Conservation (phyloP, 2,113 vertebrate species). For the Saccopteryx leptura region DNA sequence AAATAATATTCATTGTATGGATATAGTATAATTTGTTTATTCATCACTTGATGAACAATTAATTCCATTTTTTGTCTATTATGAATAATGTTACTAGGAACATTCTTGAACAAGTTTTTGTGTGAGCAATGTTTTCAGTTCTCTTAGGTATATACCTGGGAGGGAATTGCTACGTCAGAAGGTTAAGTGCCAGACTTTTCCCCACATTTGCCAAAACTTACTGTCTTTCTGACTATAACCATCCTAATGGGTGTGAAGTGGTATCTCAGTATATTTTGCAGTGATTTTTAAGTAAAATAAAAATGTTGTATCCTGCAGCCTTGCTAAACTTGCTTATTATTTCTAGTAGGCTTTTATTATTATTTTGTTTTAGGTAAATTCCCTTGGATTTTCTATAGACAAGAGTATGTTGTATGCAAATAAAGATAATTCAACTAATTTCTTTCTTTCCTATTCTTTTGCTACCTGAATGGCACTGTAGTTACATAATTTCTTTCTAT, state of each 20-base stretch:
- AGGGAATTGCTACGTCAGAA: neutral
- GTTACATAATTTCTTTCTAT: neutral
- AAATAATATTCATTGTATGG: neutral
- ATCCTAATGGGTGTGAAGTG: neutral
- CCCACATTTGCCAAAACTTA: neutral
- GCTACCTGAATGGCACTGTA: neutral
- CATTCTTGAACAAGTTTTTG: neutral
- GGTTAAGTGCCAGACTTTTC: neutral
- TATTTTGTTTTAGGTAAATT: neutral
- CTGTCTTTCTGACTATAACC: neutral
- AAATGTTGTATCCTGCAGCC: neutral
- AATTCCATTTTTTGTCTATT: constrained; percentile 35
- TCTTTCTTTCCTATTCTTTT: constrained; percentile 1
- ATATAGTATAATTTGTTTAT: constrained; percentile 16
- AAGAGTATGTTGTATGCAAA: neutral
- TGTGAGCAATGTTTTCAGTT: neutral
- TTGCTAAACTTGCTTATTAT: constrained; percentile 49
- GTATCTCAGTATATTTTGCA: neutral
- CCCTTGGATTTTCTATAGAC: neutral
- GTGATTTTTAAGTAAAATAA: neutral
- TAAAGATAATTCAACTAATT: constrained; percentile 9
- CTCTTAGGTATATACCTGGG: neutral
- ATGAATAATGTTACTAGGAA: constrained; percentile 9
- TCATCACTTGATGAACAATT: neutral
- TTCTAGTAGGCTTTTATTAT: neutral